Conservation (phyloP, 2,888 invertebrate genomes). For the Pristionchus entomophagus region DNA sequence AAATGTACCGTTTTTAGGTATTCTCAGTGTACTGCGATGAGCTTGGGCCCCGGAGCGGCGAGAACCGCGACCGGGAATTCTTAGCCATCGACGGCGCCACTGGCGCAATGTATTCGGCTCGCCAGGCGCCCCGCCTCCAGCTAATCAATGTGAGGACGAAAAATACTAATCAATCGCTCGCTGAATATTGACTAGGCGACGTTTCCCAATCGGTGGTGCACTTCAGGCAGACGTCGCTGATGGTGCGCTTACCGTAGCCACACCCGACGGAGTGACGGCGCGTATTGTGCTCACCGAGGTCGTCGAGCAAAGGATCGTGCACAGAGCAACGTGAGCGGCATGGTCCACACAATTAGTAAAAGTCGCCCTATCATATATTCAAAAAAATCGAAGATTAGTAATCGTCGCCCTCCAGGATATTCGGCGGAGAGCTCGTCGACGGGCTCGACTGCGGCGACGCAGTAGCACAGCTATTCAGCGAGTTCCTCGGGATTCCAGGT, state of each 20-base stretch:
- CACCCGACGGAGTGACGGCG: slow-evolving; percentile 49
- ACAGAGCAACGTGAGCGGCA: slow-evolving; percentile 10
- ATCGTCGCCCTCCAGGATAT: slow-evolving; percentile 43
- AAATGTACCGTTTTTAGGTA: slow-evolving; percentile 53
- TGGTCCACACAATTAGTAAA: not conserved
- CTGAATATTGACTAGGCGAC: not conserved
- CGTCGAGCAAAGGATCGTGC: not conserved
- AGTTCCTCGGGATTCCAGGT: slow-evolving; percentile 58
- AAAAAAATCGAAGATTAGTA: not conserved
- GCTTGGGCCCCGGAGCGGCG: slow-evolving; percentile 51
- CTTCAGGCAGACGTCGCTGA: slow-evolving; percentile 52
- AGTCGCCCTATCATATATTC: not conserved
- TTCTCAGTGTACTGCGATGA: slow-evolving; percentile 58
- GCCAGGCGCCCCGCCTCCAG: not conserved
- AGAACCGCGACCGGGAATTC: slow-evolving; percentile 56
- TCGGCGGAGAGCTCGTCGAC: slow-evolving; percentile 63
- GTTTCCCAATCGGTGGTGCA: slow-evolving; percentile 55
- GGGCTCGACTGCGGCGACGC: slow-evolving; percentile 71
- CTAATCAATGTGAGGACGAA: not conserved
- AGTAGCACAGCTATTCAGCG: slow-evolving; percentile 58
- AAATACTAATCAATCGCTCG: not conserved
- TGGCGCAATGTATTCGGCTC: slow-evolving; percentile 46
- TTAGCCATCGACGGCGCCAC: slow-evolving; percentile 54
- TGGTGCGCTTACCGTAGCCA: slow-evolving; percentile 51
- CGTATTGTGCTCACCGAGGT: slow-evolving; percentile 54